Base-by-base conservation (phyloP, 2,797 vertebrate species). In the Microctenopoma stevenorrisi region DNA sequence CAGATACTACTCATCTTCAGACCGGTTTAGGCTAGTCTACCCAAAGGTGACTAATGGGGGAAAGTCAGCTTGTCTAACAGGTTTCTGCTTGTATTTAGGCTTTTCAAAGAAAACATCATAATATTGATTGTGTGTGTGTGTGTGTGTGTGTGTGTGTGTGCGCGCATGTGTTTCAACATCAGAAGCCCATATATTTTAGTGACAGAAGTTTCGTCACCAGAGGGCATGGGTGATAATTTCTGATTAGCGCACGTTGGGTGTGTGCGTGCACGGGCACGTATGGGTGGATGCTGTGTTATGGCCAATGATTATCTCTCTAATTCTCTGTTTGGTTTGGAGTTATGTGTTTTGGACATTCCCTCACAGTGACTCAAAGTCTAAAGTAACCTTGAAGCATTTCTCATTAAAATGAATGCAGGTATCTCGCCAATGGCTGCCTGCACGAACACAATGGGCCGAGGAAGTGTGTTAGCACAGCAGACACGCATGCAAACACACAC, bases 21-120 rank as follows among this genome's bases (percentile, higher is more conserved):
- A 90, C 84, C 66, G 28, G 91, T 90, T 90, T 79, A 58, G 78
- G 81, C 90, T 81, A 42, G 90, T 90, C 74, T 82, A 49, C 76
- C 64, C 58, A 68, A 78, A 77, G 82, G 81, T 87, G 86, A 90
- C 60, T 82, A 86, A 89, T 78, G 68, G 89, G 80, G 64, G 79
- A 82, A 82, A 89, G 83, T 82, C 72, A 86, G 69, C 84, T 89
- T 15, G 12, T 71, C 71, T 62, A 90, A 91, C 91, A 90, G 88
- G 93, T 93, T 92, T 77, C 83, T 92, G 91, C 91, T 87, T 94
- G 91, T 79, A 73, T 88, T 83, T 74, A 64, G 61, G 58, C 72
- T 78, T 84, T 81, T 70, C 35, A 80, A 86, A 81, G 79, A 80
- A 83, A 80, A 76, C 37, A 74, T 64, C 62, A 85, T 78, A 83